Evolutionary conservation across 2,113 vertebrate genomes (phyloP), one percentile per base, ranked within the genome.

Genomic region (Agapornis roseicollis): DNA sequence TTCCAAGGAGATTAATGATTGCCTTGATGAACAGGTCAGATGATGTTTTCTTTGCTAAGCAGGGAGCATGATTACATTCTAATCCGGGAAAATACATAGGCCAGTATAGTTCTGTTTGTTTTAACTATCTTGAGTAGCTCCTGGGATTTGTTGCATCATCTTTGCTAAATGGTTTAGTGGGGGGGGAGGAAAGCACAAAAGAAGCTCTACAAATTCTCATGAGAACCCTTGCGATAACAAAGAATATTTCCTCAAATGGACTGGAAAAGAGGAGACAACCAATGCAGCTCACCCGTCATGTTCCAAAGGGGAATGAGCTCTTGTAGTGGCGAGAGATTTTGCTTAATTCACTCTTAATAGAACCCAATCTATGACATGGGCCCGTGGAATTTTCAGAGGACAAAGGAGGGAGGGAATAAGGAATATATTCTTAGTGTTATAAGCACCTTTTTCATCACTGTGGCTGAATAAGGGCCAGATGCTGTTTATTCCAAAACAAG

Each of bases 401-500:
- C 23, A 82, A 76, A 88, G 10, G 17, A 80, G 29, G 10, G 17
- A 78, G 50, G 64, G 71, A 96, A 80, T 37, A 69, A 86, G 17
- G 39, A 70, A 55, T 44, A 72, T 76, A 78, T 92, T 80, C 63
- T 80, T 50, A 37, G 70, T 35, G 47, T 81, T 71, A 24, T 4
- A 53, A 42, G 42, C 56, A 6, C 20, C n/a, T 65, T 89, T 78
- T 78, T 46, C 65, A 55, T 76, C 52, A 16, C 56, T 87, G 69
- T 11, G 6, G 78, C 14, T 92, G 96, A 69, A 55, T 19, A 60
- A 65, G 65, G 37, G 87, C 80, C 93, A 95, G 93, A 96, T 76
- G 86, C 80, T 95, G 90, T 91, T 97, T 95, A 14, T 83, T 53
- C 80, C 41, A 9, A 31, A 85, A 13, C 50, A 52, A 93, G 86